A percentile compares a stretch with the other conserved stretches of the same genome.
These are phyloP conservation scores for Catostomus latipinnis DNA, from an alignment of 2,797 vertebrate species.

Conservation along the genomic window DNA sequence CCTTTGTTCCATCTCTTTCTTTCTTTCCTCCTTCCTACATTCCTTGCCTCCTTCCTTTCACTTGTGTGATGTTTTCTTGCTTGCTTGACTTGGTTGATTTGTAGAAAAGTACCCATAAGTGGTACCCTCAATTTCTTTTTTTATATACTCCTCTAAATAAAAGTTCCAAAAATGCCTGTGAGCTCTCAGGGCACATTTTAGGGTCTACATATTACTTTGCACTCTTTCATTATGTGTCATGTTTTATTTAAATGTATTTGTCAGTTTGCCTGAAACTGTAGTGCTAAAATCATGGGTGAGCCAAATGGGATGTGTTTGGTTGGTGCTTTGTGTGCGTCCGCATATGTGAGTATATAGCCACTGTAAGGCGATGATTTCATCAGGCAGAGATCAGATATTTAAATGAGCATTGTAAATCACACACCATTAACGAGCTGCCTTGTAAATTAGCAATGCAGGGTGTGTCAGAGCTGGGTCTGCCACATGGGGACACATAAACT, in stretches of 20 bases:
- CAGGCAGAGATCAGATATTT: constrained; percentile 75
- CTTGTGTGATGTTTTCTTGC: no score
- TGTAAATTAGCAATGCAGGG: constrained; percentile 75
- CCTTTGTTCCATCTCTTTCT: no score
- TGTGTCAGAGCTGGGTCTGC: constrained; percentile 40
- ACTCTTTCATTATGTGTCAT: not conserved
- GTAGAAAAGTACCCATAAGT: no score
- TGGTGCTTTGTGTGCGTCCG: not conserved
- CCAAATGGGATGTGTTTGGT: not conserved
- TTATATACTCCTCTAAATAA: no score
- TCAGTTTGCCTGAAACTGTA: constrained; percentile 1
- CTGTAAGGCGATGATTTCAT: constrained; percentile 78
- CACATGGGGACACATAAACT: constrained; percentile 64
- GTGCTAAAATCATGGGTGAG: not conserved
- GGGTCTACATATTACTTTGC: not conserved
- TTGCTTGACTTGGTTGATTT: no score
- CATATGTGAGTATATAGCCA: constrained; percentile 12
- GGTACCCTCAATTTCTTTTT: no score
- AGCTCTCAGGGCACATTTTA: not conserved
- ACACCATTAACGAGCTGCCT: constrained; percentile 79
- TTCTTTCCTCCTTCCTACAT: no score
- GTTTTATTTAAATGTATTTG: constrained; percentile 53
- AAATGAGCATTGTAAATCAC: constrained; percentile 82
- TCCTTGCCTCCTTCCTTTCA: no score
- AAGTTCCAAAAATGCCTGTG: no score